phyloP scores from a whole-genome alignment of 2,113 vertebrate genomes.

The Sinocyclocheilus maitianheensis region DNA sequence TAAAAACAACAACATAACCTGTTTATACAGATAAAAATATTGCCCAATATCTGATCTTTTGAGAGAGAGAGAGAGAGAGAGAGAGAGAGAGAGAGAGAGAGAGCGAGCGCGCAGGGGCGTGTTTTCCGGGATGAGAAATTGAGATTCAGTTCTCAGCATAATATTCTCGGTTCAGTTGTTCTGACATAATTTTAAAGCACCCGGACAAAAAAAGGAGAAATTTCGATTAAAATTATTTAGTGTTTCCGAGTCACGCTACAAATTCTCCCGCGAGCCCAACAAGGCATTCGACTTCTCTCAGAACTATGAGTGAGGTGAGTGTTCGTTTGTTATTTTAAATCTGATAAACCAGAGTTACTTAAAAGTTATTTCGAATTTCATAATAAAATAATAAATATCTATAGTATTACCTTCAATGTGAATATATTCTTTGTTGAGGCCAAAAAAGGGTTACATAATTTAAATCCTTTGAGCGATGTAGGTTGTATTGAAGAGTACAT shows the following conservation, averaged over 20 bases:
- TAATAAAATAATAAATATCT: not conserved
- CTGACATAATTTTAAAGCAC: conserved; percentile 20
- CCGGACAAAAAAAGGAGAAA: not conserved
- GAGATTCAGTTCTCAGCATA: conserved; percentile 5
- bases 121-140: not conserved
- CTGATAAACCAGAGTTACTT: not conserved
- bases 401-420: not conserved
- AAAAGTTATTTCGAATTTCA: not conserved
- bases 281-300: not conserved
- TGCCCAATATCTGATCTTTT: no score
- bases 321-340: not conserved
- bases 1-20: no score
- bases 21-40: no score
- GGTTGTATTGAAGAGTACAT: not conserved
- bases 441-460: not conserved
- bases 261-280: not conserved
- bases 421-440: not conserved
- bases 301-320: conserved; percentile 56
- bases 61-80: no score
- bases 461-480: not conserved
- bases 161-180: conserved; percentile 15
- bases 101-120: conserved; percentile 35
- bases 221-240: not conserved
- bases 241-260: not conserved
- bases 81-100: not conserved